Evolutionary conservation across 1,140 invertebrate species (phyloP), one percentile per base, ranked within the genome.

Genomic region (Cyrtorhinus lividipennis): DNA sequence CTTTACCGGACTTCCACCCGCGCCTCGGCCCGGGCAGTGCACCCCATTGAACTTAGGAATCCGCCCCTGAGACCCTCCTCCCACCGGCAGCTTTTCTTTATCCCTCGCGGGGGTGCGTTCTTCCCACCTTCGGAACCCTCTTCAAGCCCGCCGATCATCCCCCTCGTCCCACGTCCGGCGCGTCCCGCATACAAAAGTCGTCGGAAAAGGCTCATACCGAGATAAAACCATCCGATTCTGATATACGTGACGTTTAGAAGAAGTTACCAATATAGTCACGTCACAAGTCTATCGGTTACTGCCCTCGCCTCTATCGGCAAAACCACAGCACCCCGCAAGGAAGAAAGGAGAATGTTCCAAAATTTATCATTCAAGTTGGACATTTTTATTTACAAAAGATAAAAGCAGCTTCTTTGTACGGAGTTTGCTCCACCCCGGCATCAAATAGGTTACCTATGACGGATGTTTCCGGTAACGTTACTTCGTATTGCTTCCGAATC

Each of bases 181-280:
- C n/a, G 48, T 13, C 20, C 48, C 5, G 48, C 10, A 53, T 53
- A 53, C 48, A 13, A 10, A 53, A 53, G 20, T 20, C 8, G 5
- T 8, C 3, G 12, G 18, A 53, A 22, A 20, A 20, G 12, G 48
- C 10, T 10, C 10, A 53, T 10, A 53, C 5, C 18, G 48, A 20
- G 10, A 8, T 10, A 53, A 53, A 53, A 22, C 10, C 48, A 10
- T 53, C 20, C 20, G 8, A 44, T n/a, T 44, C 38, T 10, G 8
- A 22, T 10, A 53, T 13, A 53, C 20, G 20, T 22, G 48, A 12
- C 20, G 20, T 53, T 53, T 22, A 15, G 12, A 53, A 53, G 48
- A 53, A 53, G 48, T 53, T 53, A 22, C 48, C 48, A 53, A 53
- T 53, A 53, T 53, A 22, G 48, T 53, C 59, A 62, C 30, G 46